Evolutionary conservation across 2,113 vertebrate species (phyloP).

Genomic region (Eptesicus fuscus): DNA sequence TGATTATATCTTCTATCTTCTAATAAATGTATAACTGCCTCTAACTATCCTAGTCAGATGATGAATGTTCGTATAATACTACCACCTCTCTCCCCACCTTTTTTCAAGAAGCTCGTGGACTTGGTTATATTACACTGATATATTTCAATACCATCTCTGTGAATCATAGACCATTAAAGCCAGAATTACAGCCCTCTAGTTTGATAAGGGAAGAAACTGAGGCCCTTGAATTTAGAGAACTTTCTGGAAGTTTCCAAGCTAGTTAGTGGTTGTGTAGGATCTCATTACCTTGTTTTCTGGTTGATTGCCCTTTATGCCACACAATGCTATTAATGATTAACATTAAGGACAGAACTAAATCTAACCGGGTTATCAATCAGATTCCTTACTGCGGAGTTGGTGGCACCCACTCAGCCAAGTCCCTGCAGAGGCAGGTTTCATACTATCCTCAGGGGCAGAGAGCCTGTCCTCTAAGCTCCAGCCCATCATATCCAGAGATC

Average conservation of each 20-base stretch:
- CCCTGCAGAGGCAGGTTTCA: not conserved
- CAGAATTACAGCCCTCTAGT: not conserved
- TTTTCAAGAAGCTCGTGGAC: not conserved
- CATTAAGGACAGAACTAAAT: not conserved
- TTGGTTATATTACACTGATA: not conserved
- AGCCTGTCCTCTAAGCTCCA: not conserved
- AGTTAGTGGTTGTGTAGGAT: not conserved
- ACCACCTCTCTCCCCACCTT: not conserved
- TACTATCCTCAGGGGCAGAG: not conserved
- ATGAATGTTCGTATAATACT: not conserved
- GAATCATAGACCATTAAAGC: not conserved
- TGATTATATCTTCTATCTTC: conserved; percentile 36
- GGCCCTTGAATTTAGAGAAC: not conserved
- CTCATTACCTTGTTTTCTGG: conserved; percentile 15
- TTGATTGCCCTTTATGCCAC: not conserved
- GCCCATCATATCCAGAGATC: not conserved
- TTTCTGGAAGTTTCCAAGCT: conserved; percentile 34
- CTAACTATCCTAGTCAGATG: not conserved
- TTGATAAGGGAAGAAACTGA: not conserved
- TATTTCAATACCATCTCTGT: not conserved
- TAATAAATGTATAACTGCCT: conserved; percentile 20
- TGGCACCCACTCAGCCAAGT: not conserved
- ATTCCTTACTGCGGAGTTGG: not conserved
- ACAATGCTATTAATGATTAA: not conserved
- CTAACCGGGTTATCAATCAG: not conserved